Base-by-base conservation (phyloP, 2,113 vertebrate genomes). In the Empidonax alnorum region DNA sequence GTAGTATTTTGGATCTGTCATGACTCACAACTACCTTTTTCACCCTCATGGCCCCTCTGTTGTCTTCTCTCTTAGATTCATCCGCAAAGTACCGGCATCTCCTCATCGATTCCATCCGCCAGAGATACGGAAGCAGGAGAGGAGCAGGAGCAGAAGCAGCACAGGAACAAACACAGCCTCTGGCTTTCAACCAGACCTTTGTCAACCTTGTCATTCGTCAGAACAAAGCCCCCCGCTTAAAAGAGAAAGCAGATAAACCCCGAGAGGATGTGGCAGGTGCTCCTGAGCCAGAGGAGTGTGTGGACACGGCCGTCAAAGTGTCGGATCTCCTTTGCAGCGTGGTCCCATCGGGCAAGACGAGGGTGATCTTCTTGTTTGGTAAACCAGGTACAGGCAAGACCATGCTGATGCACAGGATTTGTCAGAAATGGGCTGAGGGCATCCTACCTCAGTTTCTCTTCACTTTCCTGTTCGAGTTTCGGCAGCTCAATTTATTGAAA, bases 361-460 rank as follows among this genome's bases (percentile, higher is more conserved):
- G 95, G 78, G 97, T 99, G 74, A 97, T 97, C 5, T 95, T 99
- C n/a, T 50, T 99, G 6, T 89, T 98, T 74, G 99, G 99, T 18
- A 98, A 97, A 62, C 97, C 99, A 6, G 99, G 99, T 13, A 98
- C 98, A 86, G 99, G 99, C 73, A 99, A 99, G 97, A 99, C 98
- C 47, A 94, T 98, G 35, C 95, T 99, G 19, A 98, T 98, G 93
- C 98, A 97, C 50, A 72, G 96, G 84, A 97, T 99, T 27, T 98
- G 98, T 89, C 98, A 97, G 67, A 97, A 97, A 41, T 99, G 99
- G 99, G 98, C 98, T 9, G 76, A 87, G 33, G 98, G 98, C 19
- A 91, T 95, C 27, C 93, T 99, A 9, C 97, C 97, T n/a, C 96
- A 97, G 44, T 98, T 99, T 73, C 93, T 94, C 66, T 96, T 99